phyloP scores from a whole-genome alignment of 1,140 invertebrate species.

The Megalopta genalis region DNA sequence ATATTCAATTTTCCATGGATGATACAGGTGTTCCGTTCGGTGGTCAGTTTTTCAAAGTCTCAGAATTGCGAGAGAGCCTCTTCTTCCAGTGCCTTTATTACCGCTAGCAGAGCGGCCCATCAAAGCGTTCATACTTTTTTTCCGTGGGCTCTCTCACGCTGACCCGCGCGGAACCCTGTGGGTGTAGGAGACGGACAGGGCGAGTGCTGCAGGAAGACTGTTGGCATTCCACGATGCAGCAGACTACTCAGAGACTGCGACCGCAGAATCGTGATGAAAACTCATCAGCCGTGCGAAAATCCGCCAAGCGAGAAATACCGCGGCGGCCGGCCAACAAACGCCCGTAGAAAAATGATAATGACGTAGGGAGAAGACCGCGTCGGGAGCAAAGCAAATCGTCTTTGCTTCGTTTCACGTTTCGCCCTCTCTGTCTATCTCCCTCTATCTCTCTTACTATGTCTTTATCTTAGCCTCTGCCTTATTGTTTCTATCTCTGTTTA shows the following conservation, averaged over 20 bases:
- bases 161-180: constrained; percentile 4
- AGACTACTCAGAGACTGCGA: constrained; percentile 60
- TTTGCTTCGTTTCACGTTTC: constrained; percentile 40
- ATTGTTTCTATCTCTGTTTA: too few species aligned
- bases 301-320: constrained; percentile 53
- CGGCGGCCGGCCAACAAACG: constrained; percentile 30
- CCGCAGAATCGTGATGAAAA: constrained; percentile 73
- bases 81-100: constrained; percentile 12
- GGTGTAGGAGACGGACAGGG: constrained; percentile 24
- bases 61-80: background rate
- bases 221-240: constrained; percentile 39
- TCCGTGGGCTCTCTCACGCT: constrained; percentile 32
- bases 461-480: too few species aligned
- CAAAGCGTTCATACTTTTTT: constrained; percentile 29
- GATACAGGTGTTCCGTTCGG: constrained; percentile 2
- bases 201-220: constrained; percentile 15
- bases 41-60: constrained; percentile 3
- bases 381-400: constrained; percentile 45
- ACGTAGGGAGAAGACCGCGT: constrained; percentile 1
- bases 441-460: too few species aligned
- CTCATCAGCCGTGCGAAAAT: constrained; percentile 76
- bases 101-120: constrained; percentile 12
- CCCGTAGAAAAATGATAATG: constrained; percentile 37
- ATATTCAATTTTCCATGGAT: background rate
- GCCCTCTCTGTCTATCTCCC: too few species aligned